phyloP scores from a whole-genome alignment of 2,888 invertebrate species.

The Lutraria lutraria region DNA sequence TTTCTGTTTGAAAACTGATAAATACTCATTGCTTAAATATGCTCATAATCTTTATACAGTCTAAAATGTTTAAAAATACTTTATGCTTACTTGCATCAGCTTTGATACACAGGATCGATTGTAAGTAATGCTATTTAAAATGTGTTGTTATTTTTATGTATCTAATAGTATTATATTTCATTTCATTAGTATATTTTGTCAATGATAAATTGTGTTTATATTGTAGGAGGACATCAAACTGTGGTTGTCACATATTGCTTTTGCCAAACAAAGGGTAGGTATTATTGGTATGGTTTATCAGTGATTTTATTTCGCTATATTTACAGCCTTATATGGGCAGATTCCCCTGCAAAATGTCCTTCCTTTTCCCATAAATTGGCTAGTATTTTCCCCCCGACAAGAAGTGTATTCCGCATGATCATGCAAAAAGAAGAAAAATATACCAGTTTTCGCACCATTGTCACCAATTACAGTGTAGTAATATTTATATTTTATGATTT shows the following conservation, averaged over 20 bases:
- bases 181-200: background rate
- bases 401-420: no score
- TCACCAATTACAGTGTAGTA: no score
- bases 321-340: no score
- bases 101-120: background rate
- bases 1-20: background rate
- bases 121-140: background rate
- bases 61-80: no score
- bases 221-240: slow-evolving; percentile 92
- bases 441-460: no score
- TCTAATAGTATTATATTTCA: background rate
- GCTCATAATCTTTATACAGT: background rate
- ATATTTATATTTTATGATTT: no score
- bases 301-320: no score
- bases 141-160: background rate
- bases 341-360: no score
- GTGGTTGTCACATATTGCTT: slow-evolving; percentile 93
- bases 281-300: background rate
- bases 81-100: background rate
- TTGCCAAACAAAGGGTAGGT: slow-evolving; percentile 91
- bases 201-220: slow-evolving; percentile 25
- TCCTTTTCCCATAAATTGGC: no score
- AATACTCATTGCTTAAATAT: background rate
- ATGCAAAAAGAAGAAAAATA: no score
- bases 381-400: no score